Base-by-base conservation (phyloP, 2,797 vertebrate species). In the Chaunax sp. region DNA sequence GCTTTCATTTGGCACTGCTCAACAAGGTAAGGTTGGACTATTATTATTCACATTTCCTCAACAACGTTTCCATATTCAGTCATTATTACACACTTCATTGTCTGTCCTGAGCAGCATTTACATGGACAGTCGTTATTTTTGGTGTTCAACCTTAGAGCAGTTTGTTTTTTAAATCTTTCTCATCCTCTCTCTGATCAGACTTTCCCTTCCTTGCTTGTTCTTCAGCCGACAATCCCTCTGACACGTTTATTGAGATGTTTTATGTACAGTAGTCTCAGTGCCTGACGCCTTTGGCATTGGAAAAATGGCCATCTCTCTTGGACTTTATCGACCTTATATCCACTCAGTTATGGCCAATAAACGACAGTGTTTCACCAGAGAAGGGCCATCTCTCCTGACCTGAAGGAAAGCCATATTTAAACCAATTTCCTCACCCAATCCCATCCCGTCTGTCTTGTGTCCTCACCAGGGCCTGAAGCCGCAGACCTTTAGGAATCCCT, bases 401-500 rank as follows among this genome's bases (percentile, higher is more conserved):
- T 2, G 28, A 30, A 30, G 28, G 28, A 9, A 30, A 30, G 5
- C 38, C 7, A 4, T 16, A n/a, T 23, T 54, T 26, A 35, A 30
- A 30, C 28, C 28, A 30, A 9, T 30, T 30, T 30, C 33, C 33
- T 11, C 33, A 10, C 14, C 0, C 16, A 19, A 23, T 28, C 28
- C 1, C 11, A 30, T 81, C 52, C 79, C 35, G 64, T 77, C 84
- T 66, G 72, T 64, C 26, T 16, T 45, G 12, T 67, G 64, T 67
- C 38, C 2, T 67, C 41, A 28, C 26, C 82, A 99, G 98, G 94
- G 96, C 78, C 84, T 97, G 75, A 99, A 98, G 89, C 97, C 97
- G 6, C 97, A 97, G 84, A 95, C 95, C 22, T 98, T 97, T 52
- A 94, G 96, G 81, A 99, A 99, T 74, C 96, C 98, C 0, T 99